Conservation (phyloP, 2,888 invertebrate species). For the Mactromeris polynyma region DNA sequence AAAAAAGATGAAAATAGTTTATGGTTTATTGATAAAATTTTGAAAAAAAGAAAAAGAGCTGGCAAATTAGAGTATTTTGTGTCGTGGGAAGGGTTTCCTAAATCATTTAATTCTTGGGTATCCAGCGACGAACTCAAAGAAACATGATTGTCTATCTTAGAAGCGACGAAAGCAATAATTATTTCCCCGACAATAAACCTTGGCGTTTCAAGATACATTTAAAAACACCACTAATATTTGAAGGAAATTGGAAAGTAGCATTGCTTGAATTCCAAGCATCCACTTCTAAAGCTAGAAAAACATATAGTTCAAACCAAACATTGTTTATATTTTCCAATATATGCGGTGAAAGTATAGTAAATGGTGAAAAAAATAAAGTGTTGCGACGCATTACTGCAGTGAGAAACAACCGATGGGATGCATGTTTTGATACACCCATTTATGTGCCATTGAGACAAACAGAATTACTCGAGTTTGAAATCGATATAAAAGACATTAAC, state of each 20-base stretch:
- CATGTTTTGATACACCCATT: constrained; percentile 32
- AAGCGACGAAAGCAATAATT: constrained; percentile 24
- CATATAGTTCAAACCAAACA: no score
- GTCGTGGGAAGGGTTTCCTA: no score
- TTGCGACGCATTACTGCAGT: constrained; percentile 51
- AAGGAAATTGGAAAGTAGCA: constrained; percentile 52
- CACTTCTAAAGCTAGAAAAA: constrained; percentile 22
- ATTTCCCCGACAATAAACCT: constrained; percentile 25
- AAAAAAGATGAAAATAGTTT: no score
- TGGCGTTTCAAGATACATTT: constrained; percentile 48
- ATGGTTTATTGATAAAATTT: no score
- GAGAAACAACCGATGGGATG: constrained; percentile 51
- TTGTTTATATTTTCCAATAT: no score
- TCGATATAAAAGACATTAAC: constrained; percentile 58
- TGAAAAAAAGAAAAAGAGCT: no score
- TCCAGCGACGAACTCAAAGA: no score
- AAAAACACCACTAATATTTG: constrained; percentile 28
- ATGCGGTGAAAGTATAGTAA: no score
- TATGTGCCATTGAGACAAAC: constrained; percentile 54
- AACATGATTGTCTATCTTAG: no score
- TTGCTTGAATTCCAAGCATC: constrained; percentile 48
- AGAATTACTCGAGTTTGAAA: constrained; percentile 55
- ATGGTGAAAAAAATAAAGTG: constrained; percentile 50
- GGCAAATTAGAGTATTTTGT: no score
- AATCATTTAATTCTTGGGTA: no score